phyloP scores from a whole-genome alignment of 2,113 vertebrate genomes.

The Pluvianellus socialis region DNA sequence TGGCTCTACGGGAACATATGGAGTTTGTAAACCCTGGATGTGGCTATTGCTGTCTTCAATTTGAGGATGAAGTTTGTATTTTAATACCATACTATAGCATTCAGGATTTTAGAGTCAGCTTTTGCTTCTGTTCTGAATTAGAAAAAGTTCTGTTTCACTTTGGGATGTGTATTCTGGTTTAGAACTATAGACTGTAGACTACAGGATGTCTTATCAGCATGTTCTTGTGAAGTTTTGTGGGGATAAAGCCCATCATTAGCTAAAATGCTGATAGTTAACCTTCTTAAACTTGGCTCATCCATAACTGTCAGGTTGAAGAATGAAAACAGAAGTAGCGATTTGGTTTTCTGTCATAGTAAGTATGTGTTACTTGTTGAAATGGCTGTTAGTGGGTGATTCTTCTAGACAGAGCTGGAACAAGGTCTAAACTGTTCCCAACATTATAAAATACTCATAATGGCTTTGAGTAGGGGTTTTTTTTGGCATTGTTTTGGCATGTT shows the following conservation, averaged over 20 bases:
- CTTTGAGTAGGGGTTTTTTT: neutral
- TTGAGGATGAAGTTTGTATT: neutral
- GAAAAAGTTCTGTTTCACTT: neutral
- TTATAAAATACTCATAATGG: neutral
- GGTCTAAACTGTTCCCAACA: neutral
- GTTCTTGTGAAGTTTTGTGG: neutral
- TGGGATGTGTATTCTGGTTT: neutral
- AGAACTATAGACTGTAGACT: neutral
- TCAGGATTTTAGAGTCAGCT: neutral
- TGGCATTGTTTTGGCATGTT: neutral
- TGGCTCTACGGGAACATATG: fast-evolving
- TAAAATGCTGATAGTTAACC: neutral
- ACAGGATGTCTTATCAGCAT: neutral
- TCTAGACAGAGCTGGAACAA: neutral
- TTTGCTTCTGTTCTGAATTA: neutral
- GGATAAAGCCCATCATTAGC: neutral
- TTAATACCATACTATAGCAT: neutral
- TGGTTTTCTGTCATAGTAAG: neutral
- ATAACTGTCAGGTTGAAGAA: neutral
- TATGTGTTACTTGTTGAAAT: neutral
- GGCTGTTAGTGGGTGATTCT: neutral
- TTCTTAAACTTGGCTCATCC: neutral
- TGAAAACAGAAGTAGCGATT: neutral
- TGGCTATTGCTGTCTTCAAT: neutral
- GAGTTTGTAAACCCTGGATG: neutral